phyloP scores from a whole-genome alignment of 1,140 invertebrate genomes.

The Lutraria rhynchaena region DNA sequence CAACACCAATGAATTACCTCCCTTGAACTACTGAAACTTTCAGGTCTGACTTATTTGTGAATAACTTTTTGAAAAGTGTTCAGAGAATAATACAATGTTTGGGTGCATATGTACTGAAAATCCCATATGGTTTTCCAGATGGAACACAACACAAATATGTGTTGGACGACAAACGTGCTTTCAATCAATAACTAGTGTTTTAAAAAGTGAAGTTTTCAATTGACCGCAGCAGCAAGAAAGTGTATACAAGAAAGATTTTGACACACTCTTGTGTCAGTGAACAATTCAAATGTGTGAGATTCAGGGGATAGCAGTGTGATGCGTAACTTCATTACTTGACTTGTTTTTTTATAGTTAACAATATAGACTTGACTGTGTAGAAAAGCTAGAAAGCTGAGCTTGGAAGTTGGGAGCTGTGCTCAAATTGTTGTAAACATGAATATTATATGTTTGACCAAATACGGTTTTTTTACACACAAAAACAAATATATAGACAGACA shows the following conservation, averaged over 20 bases:
- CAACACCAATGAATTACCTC: slow-evolving; percentile 22
- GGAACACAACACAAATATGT: background rate
- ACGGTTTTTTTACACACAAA: background rate
- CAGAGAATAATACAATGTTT: background rate
- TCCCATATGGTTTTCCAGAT: background rate
- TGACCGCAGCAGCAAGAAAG: too few relatives aligned
- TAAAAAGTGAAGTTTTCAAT: too few relatives aligned
- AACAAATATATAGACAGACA: slow-evolving; percentile 28
- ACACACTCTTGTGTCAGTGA: too few relatives aligned
- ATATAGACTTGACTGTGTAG: too few relatives aligned
- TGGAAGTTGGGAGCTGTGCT: background rate
- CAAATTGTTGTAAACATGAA: background rate
- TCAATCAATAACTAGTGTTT: background rate
- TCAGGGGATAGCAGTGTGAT: too few relatives aligned
- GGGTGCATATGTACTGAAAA: background rate
- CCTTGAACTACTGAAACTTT: slow-evolving; percentile 4
- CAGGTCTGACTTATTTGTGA: background rate
- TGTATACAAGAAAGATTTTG: too few relatives aligned
- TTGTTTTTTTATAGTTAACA: too few relatives aligned
- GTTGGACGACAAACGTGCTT: slow-evolving; percentile 19
- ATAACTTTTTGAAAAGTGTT: slow-evolving; percentile 33
- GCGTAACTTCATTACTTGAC: too few relatives aligned
- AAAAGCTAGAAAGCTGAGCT: too few relatives aligned
- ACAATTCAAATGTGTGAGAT: too few relatives aligned
- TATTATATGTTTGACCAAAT: background rate